Evolutionary conservation across 1,140 invertebrate genomes (phyloP).

Genomic region (Schlechtendalia chinensis): DNA sequence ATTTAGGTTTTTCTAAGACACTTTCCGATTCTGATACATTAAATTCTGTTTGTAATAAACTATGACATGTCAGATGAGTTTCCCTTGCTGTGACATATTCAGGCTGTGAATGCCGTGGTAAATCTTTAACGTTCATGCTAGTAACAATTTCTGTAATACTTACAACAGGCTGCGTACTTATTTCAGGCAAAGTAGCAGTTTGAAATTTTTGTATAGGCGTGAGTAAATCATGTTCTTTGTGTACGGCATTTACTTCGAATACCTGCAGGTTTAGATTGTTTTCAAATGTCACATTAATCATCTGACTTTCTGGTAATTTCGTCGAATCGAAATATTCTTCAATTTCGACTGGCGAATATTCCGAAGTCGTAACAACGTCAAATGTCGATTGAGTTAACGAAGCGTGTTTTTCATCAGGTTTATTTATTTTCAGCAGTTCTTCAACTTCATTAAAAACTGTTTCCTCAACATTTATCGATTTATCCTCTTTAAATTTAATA

Average conservation of each 20-base stretch:
- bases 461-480: conserved; percentile 50
- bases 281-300: conserved; percentile 50
- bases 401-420: neutral
- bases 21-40: conserved; percentile 11
- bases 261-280: conserved; percentile 52
- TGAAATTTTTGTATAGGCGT: conserved; percentile 35
- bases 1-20: neutral
- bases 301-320: neutral
- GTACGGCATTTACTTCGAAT: conserved; percentile 52
- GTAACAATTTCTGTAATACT: conserved; percentile 37
- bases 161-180: conserved; percentile 3
- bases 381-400: neutral
- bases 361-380: conserved; percentile 1
- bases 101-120: neutral
- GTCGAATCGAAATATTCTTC: neutral
- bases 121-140: neutral
- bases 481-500: conserved; percentile 52
- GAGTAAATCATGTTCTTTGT: conserved; percentile 53
- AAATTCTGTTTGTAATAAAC: neutral
- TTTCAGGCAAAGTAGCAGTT: neutral
- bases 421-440: neutral
- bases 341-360: conserved; percentile 46
- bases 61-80: neutral
- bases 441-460: conserved; percentile 52
- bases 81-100: neutral